Conservation (phyloP, 2,888 invertebrate species). For the Sepioteuthis lessoniana region DNA sequence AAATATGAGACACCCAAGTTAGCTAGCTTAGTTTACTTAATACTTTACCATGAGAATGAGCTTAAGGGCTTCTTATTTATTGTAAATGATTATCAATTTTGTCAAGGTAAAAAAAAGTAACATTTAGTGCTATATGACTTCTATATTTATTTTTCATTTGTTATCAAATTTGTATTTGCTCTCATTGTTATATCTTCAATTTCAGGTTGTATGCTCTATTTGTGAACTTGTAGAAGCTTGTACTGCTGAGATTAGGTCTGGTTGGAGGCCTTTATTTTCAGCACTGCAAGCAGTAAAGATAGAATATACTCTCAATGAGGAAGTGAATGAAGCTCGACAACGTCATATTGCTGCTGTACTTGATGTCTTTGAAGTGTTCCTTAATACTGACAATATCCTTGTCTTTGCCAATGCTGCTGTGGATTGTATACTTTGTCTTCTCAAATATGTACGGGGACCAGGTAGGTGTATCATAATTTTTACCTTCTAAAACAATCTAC, state of each 20-base stretch:
- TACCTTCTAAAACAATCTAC: neutral
- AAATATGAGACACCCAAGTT: too few species aligned
- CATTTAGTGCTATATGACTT: too few species aligned
- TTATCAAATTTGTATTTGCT: neutral
- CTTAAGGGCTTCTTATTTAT: too few species aligned
- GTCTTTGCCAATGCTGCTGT: constrained; percentile 95
- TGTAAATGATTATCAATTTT: too few species aligned
- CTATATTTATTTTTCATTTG: too few species aligned
- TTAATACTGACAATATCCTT: constrained; percentile 91
- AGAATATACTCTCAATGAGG: constrained; percentile 73
- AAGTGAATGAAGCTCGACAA: constrained; percentile 73
- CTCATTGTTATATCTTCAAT: neutral
- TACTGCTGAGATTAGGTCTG: constrained; percentile 92
- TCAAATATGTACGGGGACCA: constrained; percentile 84
- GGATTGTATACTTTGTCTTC: constrained; percentile 91
- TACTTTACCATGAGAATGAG: too few species aligned
- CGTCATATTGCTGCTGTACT: constrained; percentile 76
- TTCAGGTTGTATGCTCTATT: constrained; percentile 91
- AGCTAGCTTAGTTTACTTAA: too few species aligned
- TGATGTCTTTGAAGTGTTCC: constrained; percentile 91
- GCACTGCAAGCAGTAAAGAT: constrained; percentile 87
- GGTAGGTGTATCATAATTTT: constrained; percentile 77
- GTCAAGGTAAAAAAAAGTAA: too few species aligned
- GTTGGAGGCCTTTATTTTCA: constrained; percentile 96
- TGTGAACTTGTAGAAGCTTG: constrained; percentile 97